Percentiles rank a stretch among this genome's conserved stretches.
These are phyloP conservation scores for Oreortyx pictus DNA, from an alignment of 2,797 vertebrate genomes.

Conservation along the genomic window DNA sequence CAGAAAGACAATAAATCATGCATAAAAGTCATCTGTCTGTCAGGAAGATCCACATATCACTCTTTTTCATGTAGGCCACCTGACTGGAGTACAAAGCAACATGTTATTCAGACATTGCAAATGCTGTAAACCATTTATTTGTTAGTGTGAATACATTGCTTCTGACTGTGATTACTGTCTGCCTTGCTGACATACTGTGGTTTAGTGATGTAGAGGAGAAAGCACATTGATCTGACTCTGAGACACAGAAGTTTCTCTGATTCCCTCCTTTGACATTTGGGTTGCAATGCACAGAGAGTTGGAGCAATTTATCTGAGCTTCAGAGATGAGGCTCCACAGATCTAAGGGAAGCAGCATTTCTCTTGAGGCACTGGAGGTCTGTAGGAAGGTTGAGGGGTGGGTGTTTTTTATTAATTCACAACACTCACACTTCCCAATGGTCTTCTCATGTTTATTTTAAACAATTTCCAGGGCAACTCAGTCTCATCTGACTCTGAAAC, in stretches of 20 bases:
- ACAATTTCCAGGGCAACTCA: conserved; percentile 10
- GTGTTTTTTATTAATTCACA: conserved; percentile 28
- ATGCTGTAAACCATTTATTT: conserved; percentile 24
- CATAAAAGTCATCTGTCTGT: background rate
- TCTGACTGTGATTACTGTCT: conserved; percentile 33
- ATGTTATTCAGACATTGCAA: background rate
- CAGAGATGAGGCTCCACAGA: conserved; percentile 1
- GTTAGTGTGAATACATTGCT: background rate
- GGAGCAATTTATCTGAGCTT: conserved; percentile 39
- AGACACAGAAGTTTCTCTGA: conserved; percentile 39
- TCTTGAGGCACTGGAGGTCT: background rate
- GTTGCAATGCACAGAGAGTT: conserved; percentile 27
- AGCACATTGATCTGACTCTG: background rate
- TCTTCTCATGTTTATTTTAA: conserved; percentile 43
- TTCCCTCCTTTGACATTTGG: conserved; percentile 49
- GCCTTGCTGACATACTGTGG: conserved; percentile 1
- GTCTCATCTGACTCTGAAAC: background rate
- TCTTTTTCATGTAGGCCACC: background rate
- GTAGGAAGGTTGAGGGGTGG: background rate
- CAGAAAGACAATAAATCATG: conserved; percentile 1
- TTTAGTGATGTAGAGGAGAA: background rate
- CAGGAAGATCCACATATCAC: background rate
- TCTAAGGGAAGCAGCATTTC: conserved; percentile 3
- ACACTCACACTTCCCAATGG: background rate
- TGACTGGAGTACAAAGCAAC: background rate